Conservation (phyloP, 2,113 vertebrate genomes). For the Syngnathoides biaculeatus region DNA sequence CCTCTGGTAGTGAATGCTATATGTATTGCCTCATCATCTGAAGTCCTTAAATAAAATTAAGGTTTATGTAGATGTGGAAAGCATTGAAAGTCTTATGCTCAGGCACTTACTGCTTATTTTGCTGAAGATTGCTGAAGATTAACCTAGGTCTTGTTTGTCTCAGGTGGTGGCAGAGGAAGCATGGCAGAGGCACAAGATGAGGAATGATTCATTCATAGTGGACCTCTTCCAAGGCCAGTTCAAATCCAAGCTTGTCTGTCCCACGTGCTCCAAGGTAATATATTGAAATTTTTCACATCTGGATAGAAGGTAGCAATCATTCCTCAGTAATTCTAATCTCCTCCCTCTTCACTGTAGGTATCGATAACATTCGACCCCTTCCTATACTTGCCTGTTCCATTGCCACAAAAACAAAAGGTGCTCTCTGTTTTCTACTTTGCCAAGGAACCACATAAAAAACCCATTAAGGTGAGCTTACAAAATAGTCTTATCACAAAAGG, state of each 20-base stretch:
- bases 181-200: slow-evolving; percentile 97
- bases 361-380: slow-evolving; percentile 99
- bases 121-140: neutral
- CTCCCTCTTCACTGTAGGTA: slow-evolving; percentile 72
- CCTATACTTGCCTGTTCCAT: slow-evolving; percentile 91
- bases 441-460: slow-evolving; percentile 95
- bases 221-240: slow-evolving; percentile 99
- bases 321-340: neutral
- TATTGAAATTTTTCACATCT: neutral
- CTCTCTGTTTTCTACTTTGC: slow-evolving; percentile 93
- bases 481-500: neutral
- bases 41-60: neutral
- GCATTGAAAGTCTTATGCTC: neutral
- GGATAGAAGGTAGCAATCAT: neutral
- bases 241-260: slow-evolving; percentile 97
- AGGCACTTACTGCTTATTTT: neutral
- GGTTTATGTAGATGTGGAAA: neutral
- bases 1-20: neutral
- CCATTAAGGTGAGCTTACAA: slow-evolving; percentile 82
- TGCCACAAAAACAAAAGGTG: slow-evolving; percentile 97
- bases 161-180: slow-evolving; percentile 97
- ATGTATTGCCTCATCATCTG: neutral
- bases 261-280: slow-evolving; percentile 91
- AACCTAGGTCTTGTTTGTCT: neutral
- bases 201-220: slow-evolving; percentile 96